Evolutionary conservation across 2,888 invertebrate species (phyloP).

Genomic region (Oscheius sp.): DNA sequence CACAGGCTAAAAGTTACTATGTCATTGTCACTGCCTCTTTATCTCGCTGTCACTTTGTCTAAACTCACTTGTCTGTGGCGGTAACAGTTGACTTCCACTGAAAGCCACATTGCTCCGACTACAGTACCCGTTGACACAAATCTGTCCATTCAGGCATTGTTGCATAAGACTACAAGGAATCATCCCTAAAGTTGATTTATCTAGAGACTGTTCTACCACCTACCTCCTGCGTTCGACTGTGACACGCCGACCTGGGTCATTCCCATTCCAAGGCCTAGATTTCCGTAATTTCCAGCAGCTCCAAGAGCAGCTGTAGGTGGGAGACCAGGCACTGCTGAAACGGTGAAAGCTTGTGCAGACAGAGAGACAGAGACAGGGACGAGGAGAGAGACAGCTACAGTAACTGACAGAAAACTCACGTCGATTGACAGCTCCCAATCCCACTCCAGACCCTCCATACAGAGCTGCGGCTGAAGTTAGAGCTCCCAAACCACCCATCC

Average conservation of each 20-base stretch:
- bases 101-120: constrained; percentile 68
- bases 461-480: constrained; percentile 60
- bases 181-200: constrained; percentile 45
- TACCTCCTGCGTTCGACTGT: constrained; percentile 32
- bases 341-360: neutral
- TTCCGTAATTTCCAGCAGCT: constrained; percentile 22
- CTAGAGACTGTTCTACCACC: no score
- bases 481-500: constrained; percentile 52
- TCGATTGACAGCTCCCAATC: neutral
- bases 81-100: constrained; percentile 66
- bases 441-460: constrained; percentile 39
- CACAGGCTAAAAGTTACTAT: constrained; percentile 59
- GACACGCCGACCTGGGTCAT: constrained; percentile 30
- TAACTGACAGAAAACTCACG: constrained; percentile 1
- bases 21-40: no score
- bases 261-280: constrained; percentile 15
- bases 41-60: no score
- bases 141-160: constrained; percentile 71
- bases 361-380: neutral
- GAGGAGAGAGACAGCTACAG: neutral
- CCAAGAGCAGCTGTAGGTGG: constrained; percentile 5
- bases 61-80: constrained; percentile 59
- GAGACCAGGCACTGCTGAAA: constrained; percentile 24
- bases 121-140: constrained; percentile 72
- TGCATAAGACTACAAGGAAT: constrained; percentile 69